Base-by-base conservation (phyloP, 2,888 invertebrate species). In the Aquatica leii region DNA sequence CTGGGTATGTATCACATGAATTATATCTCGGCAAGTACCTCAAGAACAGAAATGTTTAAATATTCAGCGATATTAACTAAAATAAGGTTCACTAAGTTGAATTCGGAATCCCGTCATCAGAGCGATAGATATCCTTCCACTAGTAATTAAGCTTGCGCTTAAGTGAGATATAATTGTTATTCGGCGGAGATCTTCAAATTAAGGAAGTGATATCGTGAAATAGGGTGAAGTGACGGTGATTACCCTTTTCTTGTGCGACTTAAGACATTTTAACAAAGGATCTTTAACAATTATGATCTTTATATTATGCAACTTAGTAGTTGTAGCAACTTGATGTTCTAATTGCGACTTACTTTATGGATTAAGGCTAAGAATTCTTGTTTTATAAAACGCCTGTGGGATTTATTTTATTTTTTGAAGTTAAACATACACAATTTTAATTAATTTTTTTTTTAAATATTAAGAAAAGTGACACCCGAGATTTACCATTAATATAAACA, bases 91-190 rank as follows among this genome's bases (percentile, higher is more conserved):
- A 15, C 14, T 41, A 41, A 41, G 41, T 18, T 46, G 18, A 46
- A 46, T 46, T 46, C 46, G 58, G 46, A 35, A 35, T 46, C 12
- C 37, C 53, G 51, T 59, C 59, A 53, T 59, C 59, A 53, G 43
- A 48, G 21, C 56, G 52, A 61, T 61, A 40, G 65, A 65, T 58
- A 59, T 52, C 55, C 66, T 62, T 53, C 67, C 54, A 53, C 21
- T 63, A 71, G 69, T 72, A 72, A 72, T 72, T 72, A 72, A 71
- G 68, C 67, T 68, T 59, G 66, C 66, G 60, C 67, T 69, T 64
- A 69, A 72, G 71, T 68, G 70, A 70, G 69, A 70, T 68, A 70
- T 72, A 69, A 72, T 67, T 69, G 69, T 69, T 71, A 71, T 71
- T 71, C 69, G 66, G 67, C 66, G 59, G 59, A 66, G 67, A 59